Base-by-base conservation (phyloP, 2,888 invertebrate genomes). In the Agriopis marginaria region DNA sequence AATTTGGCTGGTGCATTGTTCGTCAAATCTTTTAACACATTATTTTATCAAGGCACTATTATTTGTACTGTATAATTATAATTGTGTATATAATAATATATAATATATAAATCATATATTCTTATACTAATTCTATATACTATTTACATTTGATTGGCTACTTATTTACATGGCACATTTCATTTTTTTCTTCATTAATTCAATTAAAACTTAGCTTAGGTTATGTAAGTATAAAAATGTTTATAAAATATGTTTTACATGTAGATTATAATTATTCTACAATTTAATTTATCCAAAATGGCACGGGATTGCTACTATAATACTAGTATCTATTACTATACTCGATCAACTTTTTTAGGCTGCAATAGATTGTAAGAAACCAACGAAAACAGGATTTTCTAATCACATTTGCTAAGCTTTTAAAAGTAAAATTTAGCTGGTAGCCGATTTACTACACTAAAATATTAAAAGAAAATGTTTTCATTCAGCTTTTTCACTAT, bases 91-190 rank as follows among this genome's bases (percentile, higher is more conserved):
- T 77, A 32, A 3, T 4, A 32, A n/a, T n/a, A n/a, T n/a, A n/a
- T 32, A 32, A 32, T 3, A 78, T 75, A 78, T 76, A 77, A 76
- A 77, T 53, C 74, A 75, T 75, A 72, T 75, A 66, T 71, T 70
- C 66, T 63, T 62, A 63, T 64, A 40, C 59, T 61, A n/a, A 63
- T 66, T 72, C 44, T 55, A 61, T 72, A 61, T 72, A 74, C 75
- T 77, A 82, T 79, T 77, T 79, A 80, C 79, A 78, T 64, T 72
- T 77, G 55, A 71, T 74, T 76, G 70, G 73, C 78, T 82, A 85
- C 81, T 86, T 89, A 89, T 89, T 84, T 89, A 91, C 90, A 93
- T 93, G 93, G 93, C 93, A 93, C 92, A 83, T 86, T 80, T 86
- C 86, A 86, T 66, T 66, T 68, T 71, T 68, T 42, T 64, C 47